These are phyloP conservation scores for Euglossa dilemma DNA, from an alignment of 1,140 invertebrate species.

Conservation along the genomic window DNA sequence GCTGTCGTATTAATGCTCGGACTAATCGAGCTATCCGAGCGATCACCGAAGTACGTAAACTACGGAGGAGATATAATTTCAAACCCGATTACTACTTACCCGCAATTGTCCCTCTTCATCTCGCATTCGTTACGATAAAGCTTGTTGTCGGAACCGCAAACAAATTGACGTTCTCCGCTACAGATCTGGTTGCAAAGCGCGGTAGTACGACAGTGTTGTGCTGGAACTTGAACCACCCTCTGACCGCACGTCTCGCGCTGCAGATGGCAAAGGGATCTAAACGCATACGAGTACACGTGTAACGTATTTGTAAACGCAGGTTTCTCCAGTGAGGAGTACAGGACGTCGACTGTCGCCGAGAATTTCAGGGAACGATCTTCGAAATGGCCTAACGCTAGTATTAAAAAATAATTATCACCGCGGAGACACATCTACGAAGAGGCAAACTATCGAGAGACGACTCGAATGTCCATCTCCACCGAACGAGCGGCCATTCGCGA, in stretches of 20 bases:
- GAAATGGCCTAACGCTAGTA: not conserved
- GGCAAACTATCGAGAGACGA: not conserved
- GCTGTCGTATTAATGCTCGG: not conserved
- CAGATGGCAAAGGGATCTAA: slow-evolving; percentile 93
- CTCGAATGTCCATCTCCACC: not conserved
- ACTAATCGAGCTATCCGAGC: not conserved
- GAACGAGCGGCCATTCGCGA: not conserved
- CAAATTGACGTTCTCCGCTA: slow-evolving; percentile 88
- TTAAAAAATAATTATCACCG: not conserved
- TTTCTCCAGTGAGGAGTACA: not conserved
- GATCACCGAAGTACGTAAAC: not conserved
- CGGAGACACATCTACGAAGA: not conserved
- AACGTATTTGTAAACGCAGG: not conserved
- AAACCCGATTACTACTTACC: slow-evolving; percentile 82
- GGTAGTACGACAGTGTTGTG: slow-evolving; percentile 91
- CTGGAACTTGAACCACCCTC: slow-evolving; percentile 90
- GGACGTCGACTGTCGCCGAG: not conserved
- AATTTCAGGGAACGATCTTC: not conserved
- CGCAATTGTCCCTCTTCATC: slow-evolving; percentile 95
- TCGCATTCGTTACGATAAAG: slow-evolving; percentile 96
- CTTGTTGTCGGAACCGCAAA: slow-evolving; percentile 95
- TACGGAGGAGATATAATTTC: slow-evolving; percentile 7
- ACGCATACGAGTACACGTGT: slow-evolving; percentile 34
- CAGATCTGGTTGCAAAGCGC: slow-evolving; percentile 91
- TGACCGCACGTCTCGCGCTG: slow-evolving; percentile 92